Conservation (phyloP, 2,888 invertebrate genomes). For the Ornithoptera priamus region DNA sequence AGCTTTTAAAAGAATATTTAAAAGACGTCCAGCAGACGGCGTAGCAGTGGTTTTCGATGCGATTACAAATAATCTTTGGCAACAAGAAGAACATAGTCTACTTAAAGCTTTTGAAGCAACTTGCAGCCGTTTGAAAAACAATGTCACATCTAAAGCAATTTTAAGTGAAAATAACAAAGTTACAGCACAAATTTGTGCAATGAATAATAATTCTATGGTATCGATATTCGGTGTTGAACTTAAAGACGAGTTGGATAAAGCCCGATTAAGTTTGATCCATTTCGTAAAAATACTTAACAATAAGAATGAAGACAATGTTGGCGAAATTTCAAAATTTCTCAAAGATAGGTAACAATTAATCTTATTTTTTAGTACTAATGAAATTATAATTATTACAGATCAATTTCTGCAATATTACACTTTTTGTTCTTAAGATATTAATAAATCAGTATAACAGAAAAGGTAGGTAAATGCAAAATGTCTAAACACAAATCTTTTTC, state of each 20-base stretch:
- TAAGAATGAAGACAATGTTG: slow-evolving; percentile 35
- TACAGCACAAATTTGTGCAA: slow-evolving; percentile 57
- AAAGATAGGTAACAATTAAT: slow-evolving; percentile 50
- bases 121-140: slow-evolving; percentile 52
- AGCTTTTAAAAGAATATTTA: slow-evolving; percentile 54
- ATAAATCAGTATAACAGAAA: no score
- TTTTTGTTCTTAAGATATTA: no score
- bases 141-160: slow-evolving; percentile 50
- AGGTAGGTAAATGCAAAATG: no score
- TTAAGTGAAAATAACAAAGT: slow-evolving; percentile 52
- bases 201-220: slow-evolving; percentile 55
- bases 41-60: slow-evolving; percentile 63
- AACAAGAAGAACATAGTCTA: slow-evolving; percentile 10
- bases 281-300: slow-evolving; percentile 46
- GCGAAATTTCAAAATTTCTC: slow-evolving; percentile 52
- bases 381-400: no score
- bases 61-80: slow-evolving; percentile 56
- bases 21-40: slow-evolving; percentile 55
- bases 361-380: not conserved
- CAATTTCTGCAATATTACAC: no score
- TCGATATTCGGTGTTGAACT: slow-evolving; percentile 43
- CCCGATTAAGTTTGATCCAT: slow-evolving; percentile 49
- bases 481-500: no score
- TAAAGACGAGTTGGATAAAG: slow-evolving; percentile 43
- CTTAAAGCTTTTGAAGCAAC: slow-evolving; percentile 38